These are phyloP conservation scores for Sarcophaga caerulescens DNA, from an alignment of 2,888 invertebrate species.

Conservation along the genomic window DNA sequence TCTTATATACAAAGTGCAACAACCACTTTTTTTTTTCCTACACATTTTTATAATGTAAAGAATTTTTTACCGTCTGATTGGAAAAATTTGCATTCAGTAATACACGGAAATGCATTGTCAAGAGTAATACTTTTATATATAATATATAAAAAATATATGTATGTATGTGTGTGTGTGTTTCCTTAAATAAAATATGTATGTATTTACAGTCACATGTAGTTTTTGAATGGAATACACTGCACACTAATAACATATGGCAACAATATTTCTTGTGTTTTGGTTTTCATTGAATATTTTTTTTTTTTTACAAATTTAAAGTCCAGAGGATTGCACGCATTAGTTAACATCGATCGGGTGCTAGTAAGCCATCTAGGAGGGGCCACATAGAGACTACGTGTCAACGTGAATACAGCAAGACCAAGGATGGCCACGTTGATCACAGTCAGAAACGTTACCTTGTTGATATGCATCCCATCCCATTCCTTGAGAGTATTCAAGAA, in stretches of 20 bases:
- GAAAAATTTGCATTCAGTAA: constrained; percentile 13
- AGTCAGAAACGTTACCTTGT: too few relatives aligned
- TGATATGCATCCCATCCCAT: too few relatives aligned
- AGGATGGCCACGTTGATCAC: too few relatives aligned
- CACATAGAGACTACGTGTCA: too few relatives aligned
- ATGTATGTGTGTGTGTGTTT: not conserved
- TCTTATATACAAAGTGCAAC: not conserved
- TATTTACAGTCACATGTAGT: not conserved
- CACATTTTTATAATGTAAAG: not conserved
- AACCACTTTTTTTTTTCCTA: not conserved
- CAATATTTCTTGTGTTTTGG: not conserved
- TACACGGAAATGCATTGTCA: constrained; percentile 14
- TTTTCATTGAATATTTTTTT: too few relatives aligned
- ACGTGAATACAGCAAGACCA: too few relatives aligned
- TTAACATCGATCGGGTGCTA: too few relatives aligned
- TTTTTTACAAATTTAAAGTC: too few relatives aligned
- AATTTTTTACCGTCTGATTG: constrained; percentile 3
- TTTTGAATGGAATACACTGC: not conserved
- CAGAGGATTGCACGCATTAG: too few relatives aligned
- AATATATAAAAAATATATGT: not conserved
- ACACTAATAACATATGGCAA: not conserved
- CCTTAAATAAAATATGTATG: not conserved
- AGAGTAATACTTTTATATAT: not conserved
- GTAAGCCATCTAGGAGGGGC: too few relatives aligned
- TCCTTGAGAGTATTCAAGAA: too few relatives aligned